Evolutionary conservation across 2,113 vertebrate species (phyloP), one percentile per base, ranked within the genome.

Genomic region (Chaetodon trifascialis): DNA sequence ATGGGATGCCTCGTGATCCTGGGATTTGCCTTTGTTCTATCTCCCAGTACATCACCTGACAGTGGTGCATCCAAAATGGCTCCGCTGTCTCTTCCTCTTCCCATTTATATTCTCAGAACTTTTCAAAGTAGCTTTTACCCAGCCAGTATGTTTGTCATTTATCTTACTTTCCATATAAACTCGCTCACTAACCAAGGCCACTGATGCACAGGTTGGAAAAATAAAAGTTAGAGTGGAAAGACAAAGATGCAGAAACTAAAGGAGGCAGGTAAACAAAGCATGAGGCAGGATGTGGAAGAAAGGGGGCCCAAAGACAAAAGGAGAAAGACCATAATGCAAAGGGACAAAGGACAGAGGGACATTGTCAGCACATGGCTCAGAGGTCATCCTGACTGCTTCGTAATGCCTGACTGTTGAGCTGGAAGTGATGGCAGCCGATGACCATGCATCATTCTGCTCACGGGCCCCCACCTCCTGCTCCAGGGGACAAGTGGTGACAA

Each of bases 261-360:
- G 40, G 58, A 85, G 70, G 68, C 84, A 82, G 66, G 83, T 82
- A 83, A 88, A 49, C 36, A 74, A 74, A 85, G 62, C 74, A 79
- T 15, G 17, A 73, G 71, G 76, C 73, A 80, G 63, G 56, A 84
- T 47, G 47, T 44, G 55, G 52, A 73, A 11, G 21, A 77, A 56
- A 79, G 54, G 58, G 38, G 47, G 55, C 52, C 2, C 3, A 60
- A 72, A 76, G 34, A 82, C 49, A 79, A 25, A 80, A 79, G 64
- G 62, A 77, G 44, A 62, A 76, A 40, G 74, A 86, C 73, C 54
- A 70, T 92, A 79, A 92, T 83, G 77, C 83, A 91, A 92, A 88
- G 75, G 76, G 92, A 94, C 91, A 92, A 80, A 91, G 85, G 84
- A 92, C 92, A 92, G 93, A 92, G 84, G 91, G 83, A 88, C 84